Evolutionary conservation across 1,140 invertebrate species (phyloP).

Genomic region (Zaprionus camerounensis): DNA sequence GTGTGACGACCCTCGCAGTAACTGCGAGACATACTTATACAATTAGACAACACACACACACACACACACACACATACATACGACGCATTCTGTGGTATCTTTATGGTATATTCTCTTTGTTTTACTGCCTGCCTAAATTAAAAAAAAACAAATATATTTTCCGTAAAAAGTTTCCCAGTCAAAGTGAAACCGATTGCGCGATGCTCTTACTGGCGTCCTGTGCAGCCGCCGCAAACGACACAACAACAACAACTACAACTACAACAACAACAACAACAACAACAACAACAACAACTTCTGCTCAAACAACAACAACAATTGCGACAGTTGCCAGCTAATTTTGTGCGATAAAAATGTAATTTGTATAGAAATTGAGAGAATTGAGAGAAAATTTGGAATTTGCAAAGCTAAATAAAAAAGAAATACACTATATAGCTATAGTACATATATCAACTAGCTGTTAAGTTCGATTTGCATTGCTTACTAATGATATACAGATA

Average conservation of each 20-base stretch:
- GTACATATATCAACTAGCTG: conserved; percentile 35
- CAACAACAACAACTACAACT: conserved; percentile 17
- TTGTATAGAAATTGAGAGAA: conserved; percentile 13
- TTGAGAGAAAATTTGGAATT: conserved; percentile 45
- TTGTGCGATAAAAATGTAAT: conserved; percentile 49
- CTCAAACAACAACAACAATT: conserved; percentile 9
- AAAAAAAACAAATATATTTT: conserved; percentile 4
- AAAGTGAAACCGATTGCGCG: conserved; percentile 55
- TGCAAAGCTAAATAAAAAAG: not conserved
- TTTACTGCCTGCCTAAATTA: not conserved
- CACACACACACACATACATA: not conserved
- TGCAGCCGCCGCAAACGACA: conserved; percentile 34
- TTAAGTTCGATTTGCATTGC: conserved; percentile 69
- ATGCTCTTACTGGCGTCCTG: conserved; percentile 62
- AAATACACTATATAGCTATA: not conserved
- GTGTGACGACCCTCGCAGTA: conserved; percentile 6
- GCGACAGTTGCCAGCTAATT: conserved; percentile 36
- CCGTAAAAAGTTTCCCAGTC: conserved; percentile 49
- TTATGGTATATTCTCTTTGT: not conserved
- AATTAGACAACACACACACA: not conserved
- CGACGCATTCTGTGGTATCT: not conserved
- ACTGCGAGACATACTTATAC: not conserved
- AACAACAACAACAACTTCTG: conserved; percentile 21
- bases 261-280: conserved; percentile 3
- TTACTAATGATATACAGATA: conserved; percentile 53